Evolutionary conservation across 2,888 invertebrate genomes (phyloP).

Genomic region (Epistrophe grossulariae): DNA sequence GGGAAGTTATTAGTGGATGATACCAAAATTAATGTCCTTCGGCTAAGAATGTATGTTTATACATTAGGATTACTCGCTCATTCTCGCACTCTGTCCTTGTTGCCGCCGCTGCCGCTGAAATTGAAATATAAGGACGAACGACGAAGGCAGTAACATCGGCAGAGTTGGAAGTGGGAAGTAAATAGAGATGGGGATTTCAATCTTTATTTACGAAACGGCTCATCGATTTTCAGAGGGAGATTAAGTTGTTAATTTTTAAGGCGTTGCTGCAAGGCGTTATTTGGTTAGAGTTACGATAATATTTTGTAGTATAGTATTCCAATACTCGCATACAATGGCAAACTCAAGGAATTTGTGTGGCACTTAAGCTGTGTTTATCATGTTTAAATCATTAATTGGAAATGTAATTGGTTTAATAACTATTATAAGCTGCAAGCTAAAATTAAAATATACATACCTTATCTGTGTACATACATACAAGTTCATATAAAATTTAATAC

Average conservation of each 20-base stretch:
- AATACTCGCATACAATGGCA: neutral
- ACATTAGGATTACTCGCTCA: constrained; percentile 16
- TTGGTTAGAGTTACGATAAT: constrained; percentile 52
- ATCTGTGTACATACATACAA: neutral
- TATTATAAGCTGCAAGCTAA: neutral
- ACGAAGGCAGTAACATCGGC: constrained; percentile 7
- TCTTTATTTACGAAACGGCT: constrained; percentile 48
- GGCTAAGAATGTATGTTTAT: constrained; percentile 57
- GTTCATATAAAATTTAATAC: neutral
- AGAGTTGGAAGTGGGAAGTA: neutral
- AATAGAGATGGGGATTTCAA: constrained; percentile 11
- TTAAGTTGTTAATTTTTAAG: constrained; percentile 68
- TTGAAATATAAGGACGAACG: constrained; percentile 33
- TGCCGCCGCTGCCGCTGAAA: neutral
- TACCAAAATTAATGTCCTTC: constrained; percentile 67
- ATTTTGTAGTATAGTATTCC: neutral
- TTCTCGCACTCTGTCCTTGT: constrained; percentile 24
- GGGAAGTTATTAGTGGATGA: constrained; percentile 71
- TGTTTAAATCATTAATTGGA: constrained; percentile 48
- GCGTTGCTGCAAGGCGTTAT: constrained; percentile 52
- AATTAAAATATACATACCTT: too few species aligned
- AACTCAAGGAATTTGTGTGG: constrained; percentile 19
- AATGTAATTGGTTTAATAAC: constrained; percentile 29
- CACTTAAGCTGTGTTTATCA: constrained; percentile 35
- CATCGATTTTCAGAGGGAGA: constrained; percentile 55